Conservation (phyloP, 2,888 invertebrate genomes). For the Anthrax anthrax region DNA sequence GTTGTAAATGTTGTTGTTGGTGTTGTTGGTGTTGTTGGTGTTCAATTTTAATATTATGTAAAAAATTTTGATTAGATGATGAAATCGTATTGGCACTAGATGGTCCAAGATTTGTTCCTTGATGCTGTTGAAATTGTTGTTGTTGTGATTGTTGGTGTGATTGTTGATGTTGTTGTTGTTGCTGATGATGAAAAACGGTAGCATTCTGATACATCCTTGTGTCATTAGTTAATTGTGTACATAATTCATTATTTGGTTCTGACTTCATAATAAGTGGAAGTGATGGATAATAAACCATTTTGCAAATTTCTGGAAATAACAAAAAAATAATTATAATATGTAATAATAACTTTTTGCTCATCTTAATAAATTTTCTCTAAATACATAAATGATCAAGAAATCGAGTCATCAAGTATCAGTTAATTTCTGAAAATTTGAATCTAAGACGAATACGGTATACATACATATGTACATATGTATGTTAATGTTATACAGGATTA, state of each 20-base stretch:
- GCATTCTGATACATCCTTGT: constrained; percentile 14
- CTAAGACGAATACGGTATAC: too few relatives aligned
- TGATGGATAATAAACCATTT: constrained; percentile 35
- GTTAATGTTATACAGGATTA: too few relatives aligned
- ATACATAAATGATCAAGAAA: too few relatives aligned
- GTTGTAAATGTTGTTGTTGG: constrained; percentile 16
- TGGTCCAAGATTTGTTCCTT: constrained; percentile 1
- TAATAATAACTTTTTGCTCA: too few relatives aligned
- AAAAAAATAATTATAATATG: too few relatives aligned
- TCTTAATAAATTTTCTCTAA: too few relatives aligned
- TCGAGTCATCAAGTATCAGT: too few relatives aligned
- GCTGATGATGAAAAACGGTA: constrained; percentile 12
- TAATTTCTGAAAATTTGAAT: too few relatives aligned
- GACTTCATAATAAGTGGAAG: constrained; percentile 32
- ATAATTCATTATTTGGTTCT: constrained; percentile 29
- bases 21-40: constrained; percentile 10
- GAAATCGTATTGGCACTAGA: constrained; percentile 2
- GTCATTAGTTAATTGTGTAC: constrained; percentile 19
- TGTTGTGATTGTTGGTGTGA: constrained; percentile 13
- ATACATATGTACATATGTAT: too few relatives aligned
- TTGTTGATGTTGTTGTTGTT: constrained; percentile 20
- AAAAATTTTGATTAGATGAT: constrained; percentile 10
- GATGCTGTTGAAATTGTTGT: constrained; percentile 6
- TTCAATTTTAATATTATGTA: constrained; percentile 12
- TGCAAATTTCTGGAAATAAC: constrained; percentile 22